Percentiles rank a stretch among this genome's conserved stretches.
These are phyloP conservation scores for Siniperca undulata DNA, from an alignment of 2,797 vertebrate genomes.

Conservation along the genomic window DNA sequence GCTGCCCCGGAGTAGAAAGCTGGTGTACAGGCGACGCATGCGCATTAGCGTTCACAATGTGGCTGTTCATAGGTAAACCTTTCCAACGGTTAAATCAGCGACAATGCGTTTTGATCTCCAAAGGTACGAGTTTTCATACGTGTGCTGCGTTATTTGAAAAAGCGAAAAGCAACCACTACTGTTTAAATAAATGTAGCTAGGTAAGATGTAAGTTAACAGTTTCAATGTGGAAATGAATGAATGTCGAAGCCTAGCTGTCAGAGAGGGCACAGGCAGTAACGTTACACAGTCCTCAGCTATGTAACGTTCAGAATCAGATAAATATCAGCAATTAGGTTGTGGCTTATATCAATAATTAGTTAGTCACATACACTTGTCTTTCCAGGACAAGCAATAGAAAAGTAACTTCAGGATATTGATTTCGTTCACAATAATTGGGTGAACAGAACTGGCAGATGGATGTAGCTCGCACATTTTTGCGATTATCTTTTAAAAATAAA, in stretches of 20 bases:
- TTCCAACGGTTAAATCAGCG: background rate
- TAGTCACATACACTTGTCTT: background rate
- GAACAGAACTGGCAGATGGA: background rate
- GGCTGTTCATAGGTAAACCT: rapidly evolving
- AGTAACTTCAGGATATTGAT: rapidly evolving
- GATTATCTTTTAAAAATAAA: background rate
- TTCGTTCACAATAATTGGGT: background rate
- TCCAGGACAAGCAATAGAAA: background rate
- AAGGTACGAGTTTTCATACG: constrained; percentile 55
- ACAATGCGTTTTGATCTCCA: constrained; percentile 8
- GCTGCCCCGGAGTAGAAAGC: rapidly evolving
- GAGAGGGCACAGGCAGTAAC: too few relatives aligned
- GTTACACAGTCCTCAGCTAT: too few relatives aligned
- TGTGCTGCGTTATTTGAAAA: background rate
- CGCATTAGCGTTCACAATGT: constrained; percentile 56
- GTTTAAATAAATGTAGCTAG: background rate
- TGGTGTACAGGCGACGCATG: background rate
- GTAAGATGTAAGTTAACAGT: background rate
- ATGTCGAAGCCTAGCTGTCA: background rate
- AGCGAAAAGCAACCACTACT: rapidly evolving
- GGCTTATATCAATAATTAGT: background rate
- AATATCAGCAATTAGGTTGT: too few relatives aligned
- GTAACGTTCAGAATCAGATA: background rate
- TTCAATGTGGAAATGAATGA: background rate
- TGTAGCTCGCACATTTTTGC: background rate